Percentiles rank a stretch among this genome's conserved stretches.
phyloP scores from a whole-genome alignment of 2,888 invertebrate species.

The Trissoscelio sp. region DNA sequence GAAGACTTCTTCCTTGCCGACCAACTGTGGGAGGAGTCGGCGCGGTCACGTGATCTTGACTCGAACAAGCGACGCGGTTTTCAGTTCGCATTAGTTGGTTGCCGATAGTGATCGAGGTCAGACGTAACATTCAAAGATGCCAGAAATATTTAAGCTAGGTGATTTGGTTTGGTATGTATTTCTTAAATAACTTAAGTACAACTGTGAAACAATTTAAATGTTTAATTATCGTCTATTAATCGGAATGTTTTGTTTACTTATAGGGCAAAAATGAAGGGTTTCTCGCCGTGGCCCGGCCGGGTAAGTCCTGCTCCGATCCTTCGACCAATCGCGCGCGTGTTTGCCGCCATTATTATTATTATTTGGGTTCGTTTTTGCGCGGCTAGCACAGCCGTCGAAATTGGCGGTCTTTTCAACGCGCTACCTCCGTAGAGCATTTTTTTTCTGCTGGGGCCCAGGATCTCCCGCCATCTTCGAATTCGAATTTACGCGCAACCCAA shows the following conservation, averaged over 20 bases:
- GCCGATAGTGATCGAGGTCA: conserved; percentile 76
- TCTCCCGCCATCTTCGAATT: conserved; percentile 80
- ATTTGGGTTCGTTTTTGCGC: conserved; percentile 23
- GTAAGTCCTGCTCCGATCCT: conserved; percentile 87
- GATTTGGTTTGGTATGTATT: conserved; percentile 88
- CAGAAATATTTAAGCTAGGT: conserved; percentile 86
- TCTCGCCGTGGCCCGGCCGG: conserved; percentile 98
- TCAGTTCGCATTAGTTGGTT: conserved; percentile 80
- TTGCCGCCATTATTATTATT: conserved; percentile 26
- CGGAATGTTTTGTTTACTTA: conserved; percentile 80
- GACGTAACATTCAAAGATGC: conserved; percentile 82
- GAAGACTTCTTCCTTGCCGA: no score
- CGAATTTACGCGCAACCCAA: conserved; percentile 80
- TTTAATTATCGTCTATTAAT: conserved; percentile 63
- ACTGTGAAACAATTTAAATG: conserved; percentile 27
- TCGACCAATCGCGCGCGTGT: conserved; percentile 47
- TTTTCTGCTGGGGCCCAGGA: neutral
- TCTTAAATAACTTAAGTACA: conserved; percentile 14
- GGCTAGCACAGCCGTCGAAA: conserved; percentile 68
- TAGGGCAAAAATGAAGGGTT: conserved; percentile 99
- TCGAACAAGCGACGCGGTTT: conserved; percentile 63
- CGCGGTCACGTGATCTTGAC: conserved; percentile 52
- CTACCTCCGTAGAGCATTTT: neutral
- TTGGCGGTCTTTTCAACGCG: conserved; percentile 71
- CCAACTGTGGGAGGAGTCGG: conserved; percentile 62